These are phyloP conservation scores for Tetrapedia diversipes DNA, from an alignment of 2,888 invertebrate species.

Conservation along the genomic window DNA sequence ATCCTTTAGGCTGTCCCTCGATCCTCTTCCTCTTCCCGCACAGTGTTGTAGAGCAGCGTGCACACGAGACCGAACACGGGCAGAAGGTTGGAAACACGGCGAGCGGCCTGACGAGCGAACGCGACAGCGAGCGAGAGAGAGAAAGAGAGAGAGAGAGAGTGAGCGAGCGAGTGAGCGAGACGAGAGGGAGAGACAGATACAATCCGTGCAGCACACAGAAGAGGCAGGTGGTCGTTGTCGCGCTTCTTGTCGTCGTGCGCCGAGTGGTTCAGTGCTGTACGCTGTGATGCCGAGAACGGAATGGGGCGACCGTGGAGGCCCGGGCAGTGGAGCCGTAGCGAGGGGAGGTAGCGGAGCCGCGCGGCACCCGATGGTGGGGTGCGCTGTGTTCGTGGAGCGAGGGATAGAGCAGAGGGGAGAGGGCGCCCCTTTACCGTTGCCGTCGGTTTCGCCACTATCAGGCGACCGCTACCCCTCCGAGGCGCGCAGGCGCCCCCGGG, in stretches of 20 bases:
- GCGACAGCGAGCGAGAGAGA: background rate
- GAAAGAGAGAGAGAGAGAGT: slow-evolving; percentile 44
- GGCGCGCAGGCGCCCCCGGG: slow-evolving; percentile 73
- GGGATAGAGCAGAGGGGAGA: slow-evolving; percentile 60
- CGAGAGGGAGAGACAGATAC: slow-evolving; percentile 59
- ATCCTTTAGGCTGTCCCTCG: slow-evolving; percentile 15
- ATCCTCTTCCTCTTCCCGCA: slow-evolving; percentile 19
- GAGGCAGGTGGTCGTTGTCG: slow-evolving; percentile 71
- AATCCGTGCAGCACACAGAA: slow-evolving; percentile 64
- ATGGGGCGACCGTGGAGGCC: slow-evolving; percentile 82
- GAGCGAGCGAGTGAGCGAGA: slow-evolving; percentile 16
- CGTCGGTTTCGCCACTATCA: slow-evolving; percentile 68
- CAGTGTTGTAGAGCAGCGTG: background rate
- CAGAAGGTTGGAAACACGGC: too few species aligned
- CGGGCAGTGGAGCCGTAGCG: slow-evolving; percentile 82
- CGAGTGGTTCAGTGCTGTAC: slow-evolving; percentile 79
- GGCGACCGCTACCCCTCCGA: slow-evolving; percentile 69
- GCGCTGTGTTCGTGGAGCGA: slow-evolving; percentile 55
- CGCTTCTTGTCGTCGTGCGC: slow-evolving; percentile 68
- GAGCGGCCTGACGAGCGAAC: too few species aligned
- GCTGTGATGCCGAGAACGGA: slow-evolving; percentile 82
- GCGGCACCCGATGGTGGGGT: slow-evolving; percentile 62
- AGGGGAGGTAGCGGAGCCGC: slow-evolving; percentile 74
- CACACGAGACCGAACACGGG: background rate
- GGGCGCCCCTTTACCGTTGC: slow-evolving; percentile 62